phyloP scores from a whole-genome alignment of 2,888 invertebrate genomes.

The Chaitophorus viminalis region DNA sequence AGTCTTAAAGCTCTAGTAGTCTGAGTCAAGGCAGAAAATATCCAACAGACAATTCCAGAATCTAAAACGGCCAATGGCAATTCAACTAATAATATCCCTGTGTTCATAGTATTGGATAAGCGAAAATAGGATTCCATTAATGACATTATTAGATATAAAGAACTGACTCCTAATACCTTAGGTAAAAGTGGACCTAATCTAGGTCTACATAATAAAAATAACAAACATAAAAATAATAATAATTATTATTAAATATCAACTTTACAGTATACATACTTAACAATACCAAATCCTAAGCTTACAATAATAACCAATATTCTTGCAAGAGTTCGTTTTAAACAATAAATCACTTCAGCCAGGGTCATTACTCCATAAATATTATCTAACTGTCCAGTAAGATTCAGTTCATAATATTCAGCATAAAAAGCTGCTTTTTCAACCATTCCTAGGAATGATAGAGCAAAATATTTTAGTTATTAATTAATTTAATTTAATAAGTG shows the following conservation, averaged over 20 bases:
- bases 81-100: conserved; percentile 79
- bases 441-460: conserved; percentile 70
- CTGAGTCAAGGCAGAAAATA: conserved; percentile 85
- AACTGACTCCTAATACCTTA: conserved; percentile 85
- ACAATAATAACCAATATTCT: conserved; percentile 94
- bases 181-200: conserved; percentile 89
- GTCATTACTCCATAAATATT: conserved; percentile 75
- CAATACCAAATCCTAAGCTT: conserved; percentile 94
- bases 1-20: conserved; percentile 89
- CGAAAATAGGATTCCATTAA: conserved; percentile 88
- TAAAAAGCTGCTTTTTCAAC: conserved; percentile 89
- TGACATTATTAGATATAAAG: conserved; percentile 84
- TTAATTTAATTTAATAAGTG: background rate
- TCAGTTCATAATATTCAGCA: conserved; percentile 84
- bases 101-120: conserved; percentile 70
- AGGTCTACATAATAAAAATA: conserved; percentile 72
- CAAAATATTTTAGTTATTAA: conserved; percentile 16
- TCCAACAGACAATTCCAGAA: conserved; percentile 94
- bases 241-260: background rate
- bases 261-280: conserved; percentile 76
- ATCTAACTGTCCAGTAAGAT: conserved; percentile 72
- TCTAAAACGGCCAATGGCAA: conserved; percentile 88
- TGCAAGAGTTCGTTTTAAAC: conserved; percentile 89
- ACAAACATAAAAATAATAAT: background rate
- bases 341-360: conserved; percentile 90